Evolutionary conservation across 2,888 invertebrate species (phyloP), one percentile per base, ranked within the genome.

Genomic region (Nebria brevicollis): DNA sequence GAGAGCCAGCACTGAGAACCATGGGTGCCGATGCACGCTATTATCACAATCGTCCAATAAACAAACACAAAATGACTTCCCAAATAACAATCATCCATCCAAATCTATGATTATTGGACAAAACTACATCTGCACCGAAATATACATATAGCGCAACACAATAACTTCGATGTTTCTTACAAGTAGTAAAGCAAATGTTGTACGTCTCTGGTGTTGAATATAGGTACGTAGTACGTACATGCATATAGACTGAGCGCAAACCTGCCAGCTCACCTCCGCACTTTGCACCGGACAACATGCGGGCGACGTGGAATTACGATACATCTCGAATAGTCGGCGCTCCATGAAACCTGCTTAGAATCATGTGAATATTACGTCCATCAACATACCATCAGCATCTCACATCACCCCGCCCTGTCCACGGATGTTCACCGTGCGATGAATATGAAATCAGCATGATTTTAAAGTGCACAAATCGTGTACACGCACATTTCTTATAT

Each of bases 341-440:
- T 75, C 64, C 25, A 75, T 20, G 64, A 64, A 64, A 42, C 64
- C 70, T 68, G 43, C 68, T 25, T 77, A 70, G 20, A 77, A 42
- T 77, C 70, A 66, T 76, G 66, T 76, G 76, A 76, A 77, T 77
- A 77, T 72, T 72, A 77, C 34, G 65, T 72, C 42, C 43, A 42
- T 72, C 72, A 43, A 66, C 76, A 66, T 76, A 73, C 43, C 43
- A 76, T 70, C 70, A 70, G 26, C 70, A 34, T 70, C 25, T 70
- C 34, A 25, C 25, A 70, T 34, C 34, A 70, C 11, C 20, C 70
- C 70, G 70, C 25, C 70, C 54, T 54, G 54, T 54, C 54, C 54
- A 10, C 43, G 43, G 43, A 43, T 43, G 43, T 43, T 43, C 43
- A 54, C 54, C 54, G 54, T 54, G 54, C 54, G 54, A 54, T 54